Conservation (phyloP, 2,113 vertebrate genomes). For the Coturnix japonica region DNA sequence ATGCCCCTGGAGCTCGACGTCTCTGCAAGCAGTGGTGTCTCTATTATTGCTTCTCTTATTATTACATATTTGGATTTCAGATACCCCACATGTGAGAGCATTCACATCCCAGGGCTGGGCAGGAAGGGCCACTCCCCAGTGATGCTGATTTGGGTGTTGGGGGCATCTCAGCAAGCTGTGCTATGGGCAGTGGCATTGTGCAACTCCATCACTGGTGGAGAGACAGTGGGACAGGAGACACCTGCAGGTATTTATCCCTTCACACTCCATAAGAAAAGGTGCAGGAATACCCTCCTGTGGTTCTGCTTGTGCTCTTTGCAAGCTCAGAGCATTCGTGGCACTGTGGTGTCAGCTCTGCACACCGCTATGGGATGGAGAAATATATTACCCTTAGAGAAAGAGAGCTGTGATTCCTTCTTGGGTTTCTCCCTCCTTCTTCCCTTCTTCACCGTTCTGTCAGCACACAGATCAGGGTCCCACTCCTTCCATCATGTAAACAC, state of each 20-base stretch:
- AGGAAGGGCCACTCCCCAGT: fast-evolving
- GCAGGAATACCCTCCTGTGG: background rate
- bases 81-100: background rate
- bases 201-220: background rate
- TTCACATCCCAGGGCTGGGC: fast-evolving
- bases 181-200: background rate
- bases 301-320: background rate
- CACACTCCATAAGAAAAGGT: too few species aligned
- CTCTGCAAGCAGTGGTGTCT: background rate
- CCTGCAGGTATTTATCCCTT: background rate
- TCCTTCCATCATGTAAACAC: background rate
- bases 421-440: background rate
- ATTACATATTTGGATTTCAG: background rate
- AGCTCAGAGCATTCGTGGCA: background rate
- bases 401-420: background rate
- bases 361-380: fast-evolving
- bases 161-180: fast-evolving
- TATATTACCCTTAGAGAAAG: background rate
- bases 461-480: background rate
- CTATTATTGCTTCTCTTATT: background rate
- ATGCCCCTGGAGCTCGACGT: background rate
- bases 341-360: background rate
- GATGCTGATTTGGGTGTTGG: background rate
- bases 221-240: background rate
- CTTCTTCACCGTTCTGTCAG: background rate